Evolutionary conservation across 2,113 vertebrate species (phyloP).

Genomic region (Myiozetetes cayanensis): DNA sequence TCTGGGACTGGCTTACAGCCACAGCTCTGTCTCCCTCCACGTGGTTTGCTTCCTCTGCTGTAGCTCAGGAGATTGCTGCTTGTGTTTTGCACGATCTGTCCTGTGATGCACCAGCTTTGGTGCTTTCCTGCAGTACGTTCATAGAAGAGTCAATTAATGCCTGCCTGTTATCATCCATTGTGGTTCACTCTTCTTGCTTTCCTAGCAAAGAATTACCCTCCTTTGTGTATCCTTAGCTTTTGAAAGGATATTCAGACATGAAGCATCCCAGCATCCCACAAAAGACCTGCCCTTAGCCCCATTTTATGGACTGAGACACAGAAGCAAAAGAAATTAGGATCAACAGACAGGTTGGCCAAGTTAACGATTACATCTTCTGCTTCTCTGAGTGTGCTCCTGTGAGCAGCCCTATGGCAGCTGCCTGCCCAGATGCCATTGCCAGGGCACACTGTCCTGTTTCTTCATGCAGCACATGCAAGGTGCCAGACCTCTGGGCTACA

Average conservation of each 20-base stretch:
- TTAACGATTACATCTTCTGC: not conserved
- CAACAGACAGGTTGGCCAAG: not conserved
- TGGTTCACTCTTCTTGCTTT: not conserved
- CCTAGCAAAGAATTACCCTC: not conserved
- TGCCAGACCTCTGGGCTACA: not conserved
- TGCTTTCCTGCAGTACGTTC: not conserved
- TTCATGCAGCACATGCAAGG: not conserved
- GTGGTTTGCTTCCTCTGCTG: not conserved
- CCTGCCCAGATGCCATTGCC: not conserved
- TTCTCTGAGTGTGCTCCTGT: not conserved
- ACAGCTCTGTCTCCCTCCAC: accelerated
- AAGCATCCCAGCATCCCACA: not conserved
- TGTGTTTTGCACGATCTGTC: not conserved
- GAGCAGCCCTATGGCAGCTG: accelerated
- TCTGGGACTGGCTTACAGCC: not conserved
- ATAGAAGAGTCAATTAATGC: not conserved
- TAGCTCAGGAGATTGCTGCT: not conserved
- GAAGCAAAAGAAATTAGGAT: not conserved
- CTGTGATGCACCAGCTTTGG: not conserved
- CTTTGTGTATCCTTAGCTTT: not conserved
- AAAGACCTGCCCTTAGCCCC: not conserved
- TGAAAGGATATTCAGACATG: not conserved
- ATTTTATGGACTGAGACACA: not conserved
- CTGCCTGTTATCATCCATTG: not conserved
- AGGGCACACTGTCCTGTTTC: not conserved